Evolutionary conservation across 2,888 invertebrate genomes (phyloP), one percentile per base, ranked within the genome.

Genomic region (Lasioglossum morio): DNA sequence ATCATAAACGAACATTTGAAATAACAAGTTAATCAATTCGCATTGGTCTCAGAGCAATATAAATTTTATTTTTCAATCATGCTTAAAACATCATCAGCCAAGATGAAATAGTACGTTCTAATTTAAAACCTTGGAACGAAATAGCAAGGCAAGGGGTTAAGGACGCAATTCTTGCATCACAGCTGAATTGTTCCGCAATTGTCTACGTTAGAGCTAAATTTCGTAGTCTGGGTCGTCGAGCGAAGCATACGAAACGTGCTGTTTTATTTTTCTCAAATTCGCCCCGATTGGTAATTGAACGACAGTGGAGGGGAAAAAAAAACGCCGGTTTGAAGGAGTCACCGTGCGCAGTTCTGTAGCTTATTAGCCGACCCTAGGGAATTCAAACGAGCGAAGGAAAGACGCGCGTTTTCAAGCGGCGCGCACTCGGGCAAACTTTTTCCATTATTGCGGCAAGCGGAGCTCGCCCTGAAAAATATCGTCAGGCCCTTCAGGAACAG

Each of bases 381-480:
- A 82, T 60, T 70, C 74, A 82, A 60, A 69, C 53, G 34, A 23
- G 37, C 69, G 19, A 69, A 23, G 16, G 66, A 79, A 73, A 30
- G 23, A n/a, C 79, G 72, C 0, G 70, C 43, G 70, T 16, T 69
- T 77, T 72, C 72, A 37, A 78, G 57, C 53, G 37, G 14, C 37
- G 34, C 34, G 57, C 63, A 14, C 27, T 30, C 48, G 40, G 40
- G 48, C 40, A 80, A 81, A 82, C 57, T 74, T 81, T 82, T 69
- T 73, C 69, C 66, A 82, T 82, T 82, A 81, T 69, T 70, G 60
- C 46, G 48, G 60, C 30, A 1, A 76, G 48, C 57, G 27, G 43
- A 70, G 19, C 66, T 43, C 23, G 75, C 40, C 40, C 40, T 46
- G 82, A 75, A 82, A 76, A 82, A 75, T 72, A 72, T 83, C 75